These are phyloP conservation scores for Orbicella faveolata DNA, from an alignment of 64 coral and sea anemone species.

Conservation along the genomic window DNA sequence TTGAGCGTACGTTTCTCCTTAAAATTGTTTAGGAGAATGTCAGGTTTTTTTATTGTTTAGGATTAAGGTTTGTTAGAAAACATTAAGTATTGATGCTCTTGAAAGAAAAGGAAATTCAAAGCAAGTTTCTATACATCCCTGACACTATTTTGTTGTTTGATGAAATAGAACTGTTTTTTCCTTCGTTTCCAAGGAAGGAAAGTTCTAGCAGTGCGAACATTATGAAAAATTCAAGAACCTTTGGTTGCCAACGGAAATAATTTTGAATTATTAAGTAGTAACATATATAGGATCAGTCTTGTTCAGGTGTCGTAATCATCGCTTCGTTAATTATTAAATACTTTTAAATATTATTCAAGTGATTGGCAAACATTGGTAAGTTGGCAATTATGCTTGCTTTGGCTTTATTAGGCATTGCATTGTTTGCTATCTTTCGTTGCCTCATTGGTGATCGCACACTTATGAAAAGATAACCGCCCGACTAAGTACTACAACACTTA, in stretches of 20 bases:
- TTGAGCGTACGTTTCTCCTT: not conserved
- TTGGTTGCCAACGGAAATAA: not conserved
- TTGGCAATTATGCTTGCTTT: too few relatives aligned
- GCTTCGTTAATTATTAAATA: not conserved
- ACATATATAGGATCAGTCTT: not conserved
- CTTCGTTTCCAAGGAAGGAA: not conserved
- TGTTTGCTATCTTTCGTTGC: too few relatives aligned
- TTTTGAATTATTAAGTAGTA: slow-evolving; percentile 9
- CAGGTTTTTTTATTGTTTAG: not conserved
- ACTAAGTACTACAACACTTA: too few relatives aligned
- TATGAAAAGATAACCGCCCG: too few relatives aligned
- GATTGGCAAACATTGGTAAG: too few relatives aligned
- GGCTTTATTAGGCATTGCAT: too few relatives aligned
- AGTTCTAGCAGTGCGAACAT: not conserved
- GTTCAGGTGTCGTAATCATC: not conserved
- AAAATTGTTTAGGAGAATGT: not conserved
- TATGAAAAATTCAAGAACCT: slow-evolving; percentile 16
- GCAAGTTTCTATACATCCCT: not conserved
- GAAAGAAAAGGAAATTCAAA: not conserved
- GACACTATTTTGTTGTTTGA: not conserved
- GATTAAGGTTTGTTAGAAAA: not conserved
- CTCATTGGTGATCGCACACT: too few relatives aligned
- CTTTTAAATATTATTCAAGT: not conserved
- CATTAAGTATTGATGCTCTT: not conserved
- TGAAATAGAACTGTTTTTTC: not conserved